Conservation (phyloP, 2,888 invertebrate genomes). For the Julus scandinavius region DNA sequence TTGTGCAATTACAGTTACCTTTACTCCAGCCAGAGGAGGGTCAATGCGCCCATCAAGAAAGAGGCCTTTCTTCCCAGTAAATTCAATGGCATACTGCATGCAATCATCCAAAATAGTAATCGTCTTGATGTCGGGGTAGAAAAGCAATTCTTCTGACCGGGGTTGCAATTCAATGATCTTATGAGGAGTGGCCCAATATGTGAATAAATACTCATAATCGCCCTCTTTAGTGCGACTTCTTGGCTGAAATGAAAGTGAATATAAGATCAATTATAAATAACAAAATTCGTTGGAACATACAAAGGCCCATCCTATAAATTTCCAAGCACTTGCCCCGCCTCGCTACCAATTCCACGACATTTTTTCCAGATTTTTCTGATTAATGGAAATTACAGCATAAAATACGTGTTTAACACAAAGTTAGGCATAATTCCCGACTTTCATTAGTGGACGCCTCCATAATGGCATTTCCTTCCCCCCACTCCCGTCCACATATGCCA, state of each 20-base stretch:
- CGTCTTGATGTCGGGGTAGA: slow-evolving; percentile 73
- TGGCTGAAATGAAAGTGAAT: slow-evolving; percentile 1
- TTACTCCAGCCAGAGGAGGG: slow-evolving; percentile 67
- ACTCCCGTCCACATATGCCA: too few species aligned
- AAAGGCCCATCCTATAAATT: too few species aligned
- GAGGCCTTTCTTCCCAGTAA: slow-evolving; percentile 76
- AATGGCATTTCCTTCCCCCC: too few species aligned
- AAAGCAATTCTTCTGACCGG: slow-evolving; percentile 77
- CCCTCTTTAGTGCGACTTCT: slow-evolving; percentile 56
- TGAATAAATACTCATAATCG: slow-evolving; percentile 65
- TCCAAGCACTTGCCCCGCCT: too few species aligned
- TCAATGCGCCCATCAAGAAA: slow-evolving; percentile 70
- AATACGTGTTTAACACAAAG: too few species aligned
- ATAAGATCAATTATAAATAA: background rate
- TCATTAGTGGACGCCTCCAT: too few species aligned
- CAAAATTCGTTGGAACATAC: too few species aligned
- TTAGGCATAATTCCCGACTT: too few species aligned
- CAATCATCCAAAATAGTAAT: slow-evolving; percentile 78
- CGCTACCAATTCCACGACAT: too few species aligned
- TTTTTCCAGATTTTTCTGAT: too few species aligned
- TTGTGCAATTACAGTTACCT: slow-evolving; percentile 63
- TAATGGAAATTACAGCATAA: too few species aligned
- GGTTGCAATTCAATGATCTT: slow-evolving; percentile 74
- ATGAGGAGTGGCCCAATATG: slow-evolving; percentile 67
- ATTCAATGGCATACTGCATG: slow-evolving; percentile 72